phyloP scores from a whole-genome alignment of 1,140 invertebrate genomes.

The Drosophila cardini region DNA sequence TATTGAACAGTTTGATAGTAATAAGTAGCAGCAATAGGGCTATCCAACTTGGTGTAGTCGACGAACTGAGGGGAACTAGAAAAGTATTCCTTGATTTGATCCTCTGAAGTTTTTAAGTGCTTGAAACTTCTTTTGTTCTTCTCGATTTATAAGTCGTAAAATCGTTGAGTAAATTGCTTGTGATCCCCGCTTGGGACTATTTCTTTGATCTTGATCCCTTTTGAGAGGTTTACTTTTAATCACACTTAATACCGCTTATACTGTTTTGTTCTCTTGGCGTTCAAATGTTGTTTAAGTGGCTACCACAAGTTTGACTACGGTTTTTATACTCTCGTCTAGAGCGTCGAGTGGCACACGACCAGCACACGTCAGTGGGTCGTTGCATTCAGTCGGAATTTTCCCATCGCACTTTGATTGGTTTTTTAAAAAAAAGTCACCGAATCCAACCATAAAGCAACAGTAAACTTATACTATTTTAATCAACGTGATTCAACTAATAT shows the following conservation, averaged over 20 bases:
- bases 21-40: background rate
- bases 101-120: background rate
- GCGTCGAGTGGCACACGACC: constrained; percentile 46
- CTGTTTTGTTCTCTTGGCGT: constrained; percentile 14
- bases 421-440: constrained; percentile 65
- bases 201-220: background rate
- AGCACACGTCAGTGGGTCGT: constrained; percentile 34
- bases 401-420: constrained; percentile 52
- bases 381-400: constrained; percentile 56
- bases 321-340: constrained; percentile 56
- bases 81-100: background rate
- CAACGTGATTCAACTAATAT: constrained; percentile 29
- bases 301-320: background rate
- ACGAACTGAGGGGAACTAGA: background rate
- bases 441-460: constrained; percentile 31
- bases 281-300: constrained; percentile 37
- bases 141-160: background rate
- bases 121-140: background rate
- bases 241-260: background rate
- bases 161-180: background rate
- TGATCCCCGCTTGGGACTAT: too few relatives aligned
- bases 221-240: background rate
- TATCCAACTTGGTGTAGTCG: constrained; percentile 34
- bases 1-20: constrained; percentile 1
- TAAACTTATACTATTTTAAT: constrained; percentile 62